These are phyloP conservation scores for Peromyscus nudipes DNA, from an alignment of 2,797 vertebrate genomes.

Conservation along the genomic window DNA sequence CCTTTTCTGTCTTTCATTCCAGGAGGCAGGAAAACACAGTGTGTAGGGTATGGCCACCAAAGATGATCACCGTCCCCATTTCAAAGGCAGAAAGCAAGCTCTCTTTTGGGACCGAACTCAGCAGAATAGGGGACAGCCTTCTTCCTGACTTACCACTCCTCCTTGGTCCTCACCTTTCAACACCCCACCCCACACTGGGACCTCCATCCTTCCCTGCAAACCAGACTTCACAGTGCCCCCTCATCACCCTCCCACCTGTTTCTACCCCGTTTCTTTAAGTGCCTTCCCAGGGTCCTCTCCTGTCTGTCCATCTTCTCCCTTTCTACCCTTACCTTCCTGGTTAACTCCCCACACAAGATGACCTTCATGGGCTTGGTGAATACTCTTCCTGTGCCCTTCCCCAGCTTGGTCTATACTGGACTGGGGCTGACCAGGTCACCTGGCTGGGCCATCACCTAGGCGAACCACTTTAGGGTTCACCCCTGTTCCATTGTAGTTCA, in stretches of 20 bases:
- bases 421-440: neutral
- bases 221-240: too few species aligned
- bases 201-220: neutral
- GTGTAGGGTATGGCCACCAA: neutral
- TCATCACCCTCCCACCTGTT: neutral
- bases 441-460: neutral
- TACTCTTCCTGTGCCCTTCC: too few species aligned
- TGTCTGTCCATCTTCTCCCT: neutral
- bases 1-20: neutral
- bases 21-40: conserved; percentile 7
- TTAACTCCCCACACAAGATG: neutral
- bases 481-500: neutral
- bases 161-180: neutral
- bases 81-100: conserved; percentile 28
- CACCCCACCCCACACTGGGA: neutral
- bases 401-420: neutral
- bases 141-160: neutral
- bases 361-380: neutral
- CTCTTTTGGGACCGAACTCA: neutral
- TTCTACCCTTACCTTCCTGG: neutral
- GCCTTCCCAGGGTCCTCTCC: neutral
- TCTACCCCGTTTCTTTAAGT: neutral
- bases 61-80: neutral
- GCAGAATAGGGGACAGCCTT: neutral
- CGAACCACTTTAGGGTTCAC: neutral